Conservation (phyloP, 2,888 invertebrate species). For the Dromius quadrimaculatus region DNA sequence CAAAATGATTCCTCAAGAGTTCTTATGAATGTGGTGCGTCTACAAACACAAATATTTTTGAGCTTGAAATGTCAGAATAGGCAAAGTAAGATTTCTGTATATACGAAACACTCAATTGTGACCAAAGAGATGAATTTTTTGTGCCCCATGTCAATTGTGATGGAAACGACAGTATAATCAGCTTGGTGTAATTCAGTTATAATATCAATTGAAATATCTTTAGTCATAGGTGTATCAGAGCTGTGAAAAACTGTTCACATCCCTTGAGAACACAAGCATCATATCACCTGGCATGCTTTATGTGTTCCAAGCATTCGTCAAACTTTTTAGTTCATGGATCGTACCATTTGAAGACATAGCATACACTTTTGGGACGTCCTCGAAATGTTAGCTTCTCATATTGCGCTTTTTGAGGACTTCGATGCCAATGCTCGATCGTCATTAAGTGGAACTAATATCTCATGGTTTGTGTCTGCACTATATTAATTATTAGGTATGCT, state of each 20-base stretch:
- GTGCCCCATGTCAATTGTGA: slow-evolving; percentile 1
- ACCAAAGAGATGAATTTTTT: not conserved
- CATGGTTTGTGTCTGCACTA: too few relatives aligned
- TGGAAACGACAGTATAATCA: slow-evolving; percentile 11
- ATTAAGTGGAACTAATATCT: too few relatives aligned
- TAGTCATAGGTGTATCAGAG: slow-evolving; percentile 1
- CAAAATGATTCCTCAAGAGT: slow-evolving; percentile 56
- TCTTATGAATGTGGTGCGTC: slow-evolving; percentile 56
- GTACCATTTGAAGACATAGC: too few relatives aligned
- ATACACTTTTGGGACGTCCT: too few relatives aligned
- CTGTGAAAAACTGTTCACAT: slow-evolving; percentile 16
- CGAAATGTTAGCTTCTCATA: too few relatives aligned
- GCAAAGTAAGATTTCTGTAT: slow-evolving; percentile 41
- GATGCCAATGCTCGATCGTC: too few relatives aligned
- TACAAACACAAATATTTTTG: slow-evolving; percentile 55
- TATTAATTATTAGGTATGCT: too few relatives aligned
- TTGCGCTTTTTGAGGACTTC: too few relatives aligned
- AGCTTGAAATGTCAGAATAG: slow-evolving; percentile 48
- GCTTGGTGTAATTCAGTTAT: not conserved
- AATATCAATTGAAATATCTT: slow-evolving; percentile 1
- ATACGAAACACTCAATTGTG: slow-evolving; percentile 44
- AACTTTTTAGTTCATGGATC: slow-evolving; percentile 4
- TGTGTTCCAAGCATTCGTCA: slow-evolving; percentile 27
- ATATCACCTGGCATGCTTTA: slow-evolving; percentile 22
- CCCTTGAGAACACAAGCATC: slow-evolving; percentile 31